phyloP scores from a whole-genome alignment of 2,888 invertebrate genomes.

The Callyntrura guangdongensis region DNA sequence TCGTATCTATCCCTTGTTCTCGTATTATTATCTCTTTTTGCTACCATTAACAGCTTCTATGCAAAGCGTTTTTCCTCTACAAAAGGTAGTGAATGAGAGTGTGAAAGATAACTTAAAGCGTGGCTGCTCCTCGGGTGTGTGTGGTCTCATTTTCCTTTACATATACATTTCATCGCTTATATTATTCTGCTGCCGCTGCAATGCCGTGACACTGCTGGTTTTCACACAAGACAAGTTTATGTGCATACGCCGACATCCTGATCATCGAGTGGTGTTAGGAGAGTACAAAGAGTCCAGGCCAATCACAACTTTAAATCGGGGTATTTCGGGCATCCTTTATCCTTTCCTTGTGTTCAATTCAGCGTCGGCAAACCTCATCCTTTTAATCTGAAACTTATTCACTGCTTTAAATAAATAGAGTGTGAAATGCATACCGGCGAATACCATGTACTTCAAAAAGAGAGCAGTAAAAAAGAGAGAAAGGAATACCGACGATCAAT shows the following conservation, averaged over 20 bases:
- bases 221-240: background rate
- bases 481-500: background rate
- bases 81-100: background rate
- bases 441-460: constrained; percentile 36
- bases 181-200: too few species aligned
- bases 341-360: background rate
- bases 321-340: background rate
- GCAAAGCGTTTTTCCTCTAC: background rate
- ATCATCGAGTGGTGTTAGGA: background rate
- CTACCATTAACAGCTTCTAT: constrained; percentile 67
- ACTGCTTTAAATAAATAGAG: constrained; percentile 60
- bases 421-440: constrained; percentile 58
- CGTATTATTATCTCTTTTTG: constrained; percentile 67
- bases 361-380: background rate
- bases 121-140: constrained; percentile 19
- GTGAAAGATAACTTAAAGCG: constrained; percentile 31
- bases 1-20: constrained; percentile 53
- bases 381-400: constrained; percentile 48
- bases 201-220: background rate
- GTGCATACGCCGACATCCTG: background rate
- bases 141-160: background rate
- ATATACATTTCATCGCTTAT: background rate
- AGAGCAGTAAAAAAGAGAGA: background rate
- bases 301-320: background rate
- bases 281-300: constrained; percentile 10